Evolutionary conservation across 2,888 invertebrate species (phyloP).

Genomic region (Drosophila barbarae): DNA sequence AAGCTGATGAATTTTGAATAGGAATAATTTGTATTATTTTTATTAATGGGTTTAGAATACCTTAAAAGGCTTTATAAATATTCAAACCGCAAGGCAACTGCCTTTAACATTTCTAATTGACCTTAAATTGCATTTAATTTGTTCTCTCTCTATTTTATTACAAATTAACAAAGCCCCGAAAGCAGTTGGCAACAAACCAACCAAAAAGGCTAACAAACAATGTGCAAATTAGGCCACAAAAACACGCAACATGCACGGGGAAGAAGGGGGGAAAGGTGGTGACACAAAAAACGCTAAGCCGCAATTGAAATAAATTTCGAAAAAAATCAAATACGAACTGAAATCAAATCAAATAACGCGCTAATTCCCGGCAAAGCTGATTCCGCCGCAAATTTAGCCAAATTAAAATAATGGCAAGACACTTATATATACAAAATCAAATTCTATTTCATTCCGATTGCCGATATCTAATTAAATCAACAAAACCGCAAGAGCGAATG

Average conservation of each 20-base stretch:
- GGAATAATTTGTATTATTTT: too few species aligned
- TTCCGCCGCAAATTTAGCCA: conserved; percentile 60
- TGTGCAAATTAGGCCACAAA: conserved; percentile 38
- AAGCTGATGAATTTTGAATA: neutral
- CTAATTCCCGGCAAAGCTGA: conserved; percentile 58
- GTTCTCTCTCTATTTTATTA: conserved; percentile 26
- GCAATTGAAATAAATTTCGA: conserved; percentile 1
- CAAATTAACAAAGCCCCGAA: conserved; percentile 34
- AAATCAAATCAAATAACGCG: conserved; percentile 52
- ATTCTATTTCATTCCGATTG: conserved; percentile 59
- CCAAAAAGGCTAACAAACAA: conserved; percentile 36
- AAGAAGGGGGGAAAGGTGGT: neutral
- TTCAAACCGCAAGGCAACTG: neutral
- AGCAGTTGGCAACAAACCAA: conserved; percentile 30
- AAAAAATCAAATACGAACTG: conserved; percentile 13
- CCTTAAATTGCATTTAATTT: conserved; percentile 6
- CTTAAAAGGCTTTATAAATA: neutral
- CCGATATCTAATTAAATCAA: conserved; percentile 67
- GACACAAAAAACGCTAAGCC: conserved; percentile 19
- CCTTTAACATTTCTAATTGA: conserved; percentile 3
- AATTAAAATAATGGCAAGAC: conserved; percentile 62
- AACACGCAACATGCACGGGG: neutral
- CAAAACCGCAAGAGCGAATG: conserved; percentile 47
- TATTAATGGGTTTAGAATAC: neutral
- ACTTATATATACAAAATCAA: conserved; percentile 45